Evolutionary conservation across 2,888 invertebrate species (phyloP).

Genomic region (Mamestra brassicae): DNA sequence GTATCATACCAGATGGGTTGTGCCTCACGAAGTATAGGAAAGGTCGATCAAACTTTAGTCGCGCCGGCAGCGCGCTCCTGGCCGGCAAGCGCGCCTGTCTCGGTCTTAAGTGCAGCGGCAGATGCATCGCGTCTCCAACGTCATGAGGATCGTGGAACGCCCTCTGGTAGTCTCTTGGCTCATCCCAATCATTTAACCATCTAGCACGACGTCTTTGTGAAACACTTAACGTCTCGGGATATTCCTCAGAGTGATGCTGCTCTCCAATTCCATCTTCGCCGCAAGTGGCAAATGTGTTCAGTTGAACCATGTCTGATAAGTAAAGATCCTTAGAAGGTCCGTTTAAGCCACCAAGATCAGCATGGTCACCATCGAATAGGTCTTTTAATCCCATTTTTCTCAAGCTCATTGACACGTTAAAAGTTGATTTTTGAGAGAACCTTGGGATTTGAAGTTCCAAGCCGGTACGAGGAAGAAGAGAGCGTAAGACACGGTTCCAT

Average conservation of each 20-base stretch:
- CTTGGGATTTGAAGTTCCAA: slow-evolving; percentile 96
- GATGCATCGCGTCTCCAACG: slow-evolving; percentile 87
- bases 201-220: slow-evolving; percentile 83
- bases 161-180: slow-evolving; percentile 92
- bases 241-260: slow-evolving; percentile 95
- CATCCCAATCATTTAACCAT: slow-evolving; percentile 88
- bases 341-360: slow-evolving; percentile 96
- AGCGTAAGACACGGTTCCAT: slow-evolving; percentile 94
- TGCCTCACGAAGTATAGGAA: slow-evolving; percentile 97
- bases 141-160: slow-evolving; percentile 93
- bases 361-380: slow-evolving; percentile 94
- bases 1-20: slow-evolving; percentile 97
- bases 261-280: slow-evolving; percentile 94
- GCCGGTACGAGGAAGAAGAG: slow-evolving; percentile 94
- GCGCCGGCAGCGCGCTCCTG: slow-evolving; percentile 91
- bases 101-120: slow-evolving; percentile 93
- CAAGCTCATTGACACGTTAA: slow-evolving; percentile 95
- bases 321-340: slow-evolving; percentile 95
- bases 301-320: slow-evolving; percentile 96
- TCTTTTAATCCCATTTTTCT: slow-evolving; percentile 96
- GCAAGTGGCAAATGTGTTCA: slow-evolving; percentile 96
- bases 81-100: slow-evolving; percentile 94
- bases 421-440: slow-evolving; percentile 95
- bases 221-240: slow-evolving; percentile 92
- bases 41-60: slow-evolving; percentile 96